These are phyloP conservation scores for Epistrophe eligans DNA, from an alignment of 2,888 invertebrate genomes.

Conservation along the genomic window DNA sequence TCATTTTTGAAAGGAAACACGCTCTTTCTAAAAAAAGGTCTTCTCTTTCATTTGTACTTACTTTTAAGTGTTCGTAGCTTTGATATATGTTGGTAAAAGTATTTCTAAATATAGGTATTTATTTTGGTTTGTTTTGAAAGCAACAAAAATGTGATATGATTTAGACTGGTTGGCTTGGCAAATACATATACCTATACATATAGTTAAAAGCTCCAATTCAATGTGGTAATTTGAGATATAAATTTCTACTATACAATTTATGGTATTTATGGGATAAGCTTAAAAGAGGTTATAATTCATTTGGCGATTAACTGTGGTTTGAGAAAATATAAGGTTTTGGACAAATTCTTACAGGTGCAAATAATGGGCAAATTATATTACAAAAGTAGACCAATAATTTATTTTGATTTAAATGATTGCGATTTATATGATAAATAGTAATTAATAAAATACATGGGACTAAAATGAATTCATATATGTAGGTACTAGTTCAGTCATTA, in stretches of 20 bases:
- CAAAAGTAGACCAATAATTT: background rate
- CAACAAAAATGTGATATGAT: background rate
- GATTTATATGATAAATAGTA: background rate
- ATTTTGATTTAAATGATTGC: background rate
- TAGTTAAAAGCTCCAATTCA: conserved; percentile 20
- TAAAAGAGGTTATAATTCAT: conserved; percentile 1
- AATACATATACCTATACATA: too few relatives aligned
- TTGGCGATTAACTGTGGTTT: background rate
- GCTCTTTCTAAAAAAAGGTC: conserved; percentile 16
- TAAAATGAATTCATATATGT: too few relatives aligned
- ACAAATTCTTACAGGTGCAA: background rate
- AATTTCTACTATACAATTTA: background rate
- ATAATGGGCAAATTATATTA: background rate
- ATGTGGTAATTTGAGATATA: background rate
- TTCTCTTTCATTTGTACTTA: background rate
- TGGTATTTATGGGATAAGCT: background rate
- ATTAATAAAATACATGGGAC: background rate
- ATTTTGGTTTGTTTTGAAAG: conserved; percentile 9
- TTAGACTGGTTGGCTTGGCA: background rate
- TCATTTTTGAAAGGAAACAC: conserved; percentile 5
- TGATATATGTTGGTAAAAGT: background rate
- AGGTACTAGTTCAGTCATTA: too few relatives aligned
- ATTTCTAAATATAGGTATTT: background rate
- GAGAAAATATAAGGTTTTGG: background rate
- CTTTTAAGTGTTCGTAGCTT: background rate